These are phyloP conservation scores for Sialis lutaria DNA, from an alignment of 2,888 invertebrate species.

Conservation along the genomic window DNA sequence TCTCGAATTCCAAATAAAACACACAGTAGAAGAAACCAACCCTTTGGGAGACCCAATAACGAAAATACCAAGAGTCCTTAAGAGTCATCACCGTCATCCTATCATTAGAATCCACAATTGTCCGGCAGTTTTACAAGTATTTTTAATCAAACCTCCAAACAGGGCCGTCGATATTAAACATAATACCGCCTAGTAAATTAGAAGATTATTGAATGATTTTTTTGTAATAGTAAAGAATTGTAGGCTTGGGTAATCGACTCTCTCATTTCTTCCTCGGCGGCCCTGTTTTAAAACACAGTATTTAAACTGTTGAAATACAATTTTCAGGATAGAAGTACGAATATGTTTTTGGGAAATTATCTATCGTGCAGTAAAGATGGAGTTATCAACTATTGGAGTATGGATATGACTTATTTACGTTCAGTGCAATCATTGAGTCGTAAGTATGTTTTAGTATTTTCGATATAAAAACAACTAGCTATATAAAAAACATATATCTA, in stretches of 20 bases:
- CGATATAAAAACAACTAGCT: no score
- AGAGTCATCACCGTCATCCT: conserved; percentile 51
- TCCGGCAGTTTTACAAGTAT: conserved; percentile 36
- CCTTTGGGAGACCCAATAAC: conserved; percentile 44
- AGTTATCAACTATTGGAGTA: conserved; percentile 58
- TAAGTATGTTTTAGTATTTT: conserved; percentile 20
- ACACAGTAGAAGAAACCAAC: conserved; percentile 41
- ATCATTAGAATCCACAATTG: conserved; percentile 45
- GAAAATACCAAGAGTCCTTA: conserved; percentile 34
- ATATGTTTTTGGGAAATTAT: conserved; percentile 48
- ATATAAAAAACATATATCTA: neutral
- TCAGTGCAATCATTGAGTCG: conserved; percentile 45
- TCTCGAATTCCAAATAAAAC: conserved; percentile 50
- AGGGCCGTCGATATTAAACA: no score
- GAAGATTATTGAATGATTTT: no score
- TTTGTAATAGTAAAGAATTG: neutral
- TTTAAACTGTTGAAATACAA: no score
- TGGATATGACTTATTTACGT: conserved; percentile 46
- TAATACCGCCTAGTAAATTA: no score
- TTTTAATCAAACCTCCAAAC: neutral
- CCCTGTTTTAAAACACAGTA: neutral
- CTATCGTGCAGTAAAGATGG: conserved; percentile 63
- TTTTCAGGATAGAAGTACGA: conserved; percentile 31
- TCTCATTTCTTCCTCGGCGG: neutral
- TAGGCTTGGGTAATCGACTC: neutral